These are phyloP conservation scores for Diadumene lineata DNA, from an alignment of 92 coral and sea anemone species.

Conservation along the genomic window DNA sequence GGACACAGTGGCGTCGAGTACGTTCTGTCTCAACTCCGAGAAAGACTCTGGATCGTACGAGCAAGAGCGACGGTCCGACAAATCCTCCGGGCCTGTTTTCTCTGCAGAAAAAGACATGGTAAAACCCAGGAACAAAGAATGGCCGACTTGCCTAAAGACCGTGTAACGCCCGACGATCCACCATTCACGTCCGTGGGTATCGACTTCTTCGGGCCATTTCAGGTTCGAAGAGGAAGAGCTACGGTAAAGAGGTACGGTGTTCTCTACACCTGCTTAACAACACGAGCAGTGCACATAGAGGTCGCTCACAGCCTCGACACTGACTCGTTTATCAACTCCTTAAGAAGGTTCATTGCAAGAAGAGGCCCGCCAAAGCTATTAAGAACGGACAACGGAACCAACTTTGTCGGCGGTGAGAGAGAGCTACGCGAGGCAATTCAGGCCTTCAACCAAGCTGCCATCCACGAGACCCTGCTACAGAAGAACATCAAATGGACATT, in stretches of 20 bases:
- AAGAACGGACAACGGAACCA: slow-evolving; percentile 55
- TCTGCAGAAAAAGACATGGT: slow-evolving; percentile 47
- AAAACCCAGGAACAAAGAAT: slow-evolving; percentile 39
- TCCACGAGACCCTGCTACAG: slow-evolving; percentile 44
- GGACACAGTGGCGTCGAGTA: slow-evolving; percentile 60
- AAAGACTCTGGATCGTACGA: slow-evolving; percentile 46
- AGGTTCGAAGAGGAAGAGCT: slow-evolving; percentile 37
- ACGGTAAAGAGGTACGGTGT: slow-evolving; percentile 46
- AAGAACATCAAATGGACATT: slow-evolving; percentile 43
- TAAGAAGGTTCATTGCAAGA: slow-evolving; percentile 44
- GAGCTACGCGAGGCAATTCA: slow-evolving; percentile 53
- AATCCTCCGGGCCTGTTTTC: slow-evolving; percentile 34
- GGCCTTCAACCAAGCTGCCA: slow-evolving; percentile 46
- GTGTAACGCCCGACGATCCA: slow-evolving; percentile 51
- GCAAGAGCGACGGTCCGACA: slow-evolving; percentile 48
- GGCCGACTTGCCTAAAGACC: slow-evolving; percentile 47
- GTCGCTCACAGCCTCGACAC: slow-evolving; percentile 45
- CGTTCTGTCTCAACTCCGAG: slow-evolving; percentile 46
- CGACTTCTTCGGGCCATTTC: slow-evolving; percentile 53
- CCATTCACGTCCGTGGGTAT: slow-evolving; percentile 51
- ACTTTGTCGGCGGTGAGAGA: slow-evolving; percentile 53
- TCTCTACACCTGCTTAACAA: slow-evolving; percentile 40
- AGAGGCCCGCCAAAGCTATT: slow-evolving; percentile 53
- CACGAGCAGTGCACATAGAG: slow-evolving; percentile 47
- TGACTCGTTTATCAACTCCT: slow-evolving; percentile 40